phyloP scores from a whole-genome alignment of 2,113 vertebrate species.

The Pandion haliaetus region DNA sequence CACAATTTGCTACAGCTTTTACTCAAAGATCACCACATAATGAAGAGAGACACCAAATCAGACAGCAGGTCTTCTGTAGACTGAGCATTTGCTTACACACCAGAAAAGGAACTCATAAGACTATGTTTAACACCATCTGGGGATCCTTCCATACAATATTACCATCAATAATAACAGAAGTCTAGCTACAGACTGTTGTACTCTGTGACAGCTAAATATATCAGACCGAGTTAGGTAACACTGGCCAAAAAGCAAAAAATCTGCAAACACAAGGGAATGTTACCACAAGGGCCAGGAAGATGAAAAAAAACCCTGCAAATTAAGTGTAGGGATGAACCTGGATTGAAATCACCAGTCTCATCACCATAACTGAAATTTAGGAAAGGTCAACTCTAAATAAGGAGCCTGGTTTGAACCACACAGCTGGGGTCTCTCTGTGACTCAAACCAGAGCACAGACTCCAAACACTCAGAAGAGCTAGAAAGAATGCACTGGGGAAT shows the following conservation, averaged over 20 bases:
- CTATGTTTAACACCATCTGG: slow-evolving; percentile 60
- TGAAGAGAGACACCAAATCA: slow-evolving; percentile 20
- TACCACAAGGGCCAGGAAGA: neutral
- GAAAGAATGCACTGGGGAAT: slow-evolving; percentile 4
- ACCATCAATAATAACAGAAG: slow-evolving; percentile 59
- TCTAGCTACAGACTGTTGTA: slow-evolving; percentile 55
- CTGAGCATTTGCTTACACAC: slow-evolving; percentile 46
- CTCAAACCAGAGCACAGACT: neutral
- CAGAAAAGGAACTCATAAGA: slow-evolving; percentile 39
- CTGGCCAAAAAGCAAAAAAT: slow-evolving; percentile 44
- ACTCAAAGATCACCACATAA: neutral
- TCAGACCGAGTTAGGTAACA: slow-evolving; percentile 52
- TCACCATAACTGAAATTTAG: neutral
- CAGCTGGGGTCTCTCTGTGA: slow-evolving; percentile 36
- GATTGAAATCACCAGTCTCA: neutral
- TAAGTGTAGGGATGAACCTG: neutral
- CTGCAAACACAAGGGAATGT: neutral
- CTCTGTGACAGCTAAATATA: slow-evolving; percentile 52
- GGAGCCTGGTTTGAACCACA: neutral
- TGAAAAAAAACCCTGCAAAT: neutral
- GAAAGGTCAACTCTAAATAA: slow-evolving; percentile 46
- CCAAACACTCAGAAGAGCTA: neutral
- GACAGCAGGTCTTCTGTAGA: slow-evolving; percentile 26
- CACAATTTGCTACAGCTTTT: neutral
- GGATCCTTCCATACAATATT: slow-evolving; percentile 32